Evolutionary conservation across 2,797 vertebrate species (phyloP).

Genomic region (Macroramphosus scolopax): DNA sequence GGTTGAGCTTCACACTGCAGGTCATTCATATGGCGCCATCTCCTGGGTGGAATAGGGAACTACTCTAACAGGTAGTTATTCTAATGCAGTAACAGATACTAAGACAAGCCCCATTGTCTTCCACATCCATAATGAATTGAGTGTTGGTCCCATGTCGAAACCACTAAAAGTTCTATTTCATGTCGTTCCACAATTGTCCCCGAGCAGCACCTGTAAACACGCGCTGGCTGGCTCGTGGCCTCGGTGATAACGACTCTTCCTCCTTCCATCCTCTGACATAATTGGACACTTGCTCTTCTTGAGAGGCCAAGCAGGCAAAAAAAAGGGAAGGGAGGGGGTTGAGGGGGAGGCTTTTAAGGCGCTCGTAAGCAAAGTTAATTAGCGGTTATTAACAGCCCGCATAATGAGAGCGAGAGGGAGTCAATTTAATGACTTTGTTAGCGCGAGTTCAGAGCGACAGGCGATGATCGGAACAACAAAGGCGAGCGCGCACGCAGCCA

Average conservation of each 20-base stretch:
- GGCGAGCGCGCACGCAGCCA: slow-evolving; percentile 77
- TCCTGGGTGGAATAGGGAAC: slow-evolving; percentile 57
- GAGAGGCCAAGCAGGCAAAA: slow-evolving; percentile 74
- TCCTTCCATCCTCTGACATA: slow-evolving; percentile 71
- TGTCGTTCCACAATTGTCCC: too few species aligned
- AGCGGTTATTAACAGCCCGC: slow-evolving; percentile 86
- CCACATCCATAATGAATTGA: too few species aligned
- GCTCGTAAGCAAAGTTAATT: slow-evolving; percentile 86
- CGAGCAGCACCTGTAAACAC: slow-evolving; percentile 15
- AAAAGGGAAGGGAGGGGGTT: slow-evolving; percentile 19
- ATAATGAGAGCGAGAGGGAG: slow-evolving; percentile 86
- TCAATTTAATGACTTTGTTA: slow-evolving; percentile 89
- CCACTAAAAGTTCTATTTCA: too few species aligned
- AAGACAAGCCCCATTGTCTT: too few species aligned
- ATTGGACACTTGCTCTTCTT: slow-evolving; percentile 79
- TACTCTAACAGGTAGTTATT: slow-evolving; percentile 6
- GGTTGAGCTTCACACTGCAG: slow-evolving; percentile 18
- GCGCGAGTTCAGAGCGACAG: slow-evolving; percentile 83
- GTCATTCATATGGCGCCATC: slow-evolving; percentile 77
- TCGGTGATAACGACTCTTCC: too few species aligned
- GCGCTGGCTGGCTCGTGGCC: too few species aligned
- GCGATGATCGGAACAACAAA: slow-evolving; percentile 83
- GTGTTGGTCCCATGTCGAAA: too few species aligned
- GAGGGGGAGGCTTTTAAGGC: slow-evolving; percentile 72
- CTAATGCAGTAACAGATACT: too few species aligned